Conservation (phyloP, 2,113 vertebrate species). For the Sporophila hypoxantha region DNA sequence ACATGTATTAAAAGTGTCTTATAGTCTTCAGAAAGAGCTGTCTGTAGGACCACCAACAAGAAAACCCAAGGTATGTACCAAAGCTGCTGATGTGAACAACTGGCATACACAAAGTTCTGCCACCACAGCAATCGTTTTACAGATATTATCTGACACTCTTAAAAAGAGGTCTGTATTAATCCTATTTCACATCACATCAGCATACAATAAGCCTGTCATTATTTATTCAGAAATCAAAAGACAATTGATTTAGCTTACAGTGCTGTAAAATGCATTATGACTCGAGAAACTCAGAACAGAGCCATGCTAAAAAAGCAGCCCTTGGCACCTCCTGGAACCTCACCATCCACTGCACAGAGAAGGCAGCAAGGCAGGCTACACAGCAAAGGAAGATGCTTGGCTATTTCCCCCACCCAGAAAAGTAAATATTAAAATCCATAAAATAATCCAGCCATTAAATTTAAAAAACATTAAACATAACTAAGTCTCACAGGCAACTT, state of each 20-base stretch:
- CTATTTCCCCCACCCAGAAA: not conserved
- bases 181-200: conserved; percentile 18
- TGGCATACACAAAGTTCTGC: not conserved
- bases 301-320: not conserved
- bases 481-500: not conserved
- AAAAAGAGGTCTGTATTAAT: conserved; percentile 2
- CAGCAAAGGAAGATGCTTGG: not conserved
- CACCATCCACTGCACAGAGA: not conserved
- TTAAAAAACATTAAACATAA: not conserved
- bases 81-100: not conserved
- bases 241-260: conserved; percentile 10
- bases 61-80: not conserved
- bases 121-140: not conserved
- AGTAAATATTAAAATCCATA: not conserved
- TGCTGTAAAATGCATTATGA: not conserved
- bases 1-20: not conserved
- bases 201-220: not conserved
- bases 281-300: not conserved
- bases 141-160: not conserved
- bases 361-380: not conserved
- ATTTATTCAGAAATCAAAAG: not conserved
- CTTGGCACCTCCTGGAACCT: not conserved
- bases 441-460: not conserved
- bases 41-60: not conserved
- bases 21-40: not conserved